Evolutionary conservation across 2,113 vertebrate genomes (phyloP).

Genomic region (Thunnus maccoyii): DNA sequence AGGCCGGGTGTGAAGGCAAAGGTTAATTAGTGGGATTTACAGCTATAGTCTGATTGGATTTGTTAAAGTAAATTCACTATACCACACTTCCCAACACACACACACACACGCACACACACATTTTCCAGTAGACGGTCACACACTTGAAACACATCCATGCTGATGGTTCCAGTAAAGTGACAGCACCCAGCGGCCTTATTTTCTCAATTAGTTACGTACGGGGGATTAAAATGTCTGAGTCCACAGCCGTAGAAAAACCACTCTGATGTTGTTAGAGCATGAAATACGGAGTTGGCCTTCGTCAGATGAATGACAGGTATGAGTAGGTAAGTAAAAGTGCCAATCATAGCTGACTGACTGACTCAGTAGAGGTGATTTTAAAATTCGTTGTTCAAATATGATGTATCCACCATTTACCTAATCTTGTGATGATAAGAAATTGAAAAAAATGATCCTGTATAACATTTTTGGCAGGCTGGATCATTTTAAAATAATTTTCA

Average conservation of each 20-base stretch:
- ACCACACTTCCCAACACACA: conserved; percentile 8
- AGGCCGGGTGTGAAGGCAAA: conserved; percentile 56
- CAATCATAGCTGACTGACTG: conserved; percentile 40
- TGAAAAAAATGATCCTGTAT: conserved; percentile 1
- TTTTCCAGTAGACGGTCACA: conserved; percentile 13
- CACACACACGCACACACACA: conserved; percentile 13
- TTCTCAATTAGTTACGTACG: conserved; percentile 46
- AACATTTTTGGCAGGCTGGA: neutral
- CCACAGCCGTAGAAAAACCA: conserved; percentile 23
- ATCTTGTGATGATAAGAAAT: conserved; percentile 4
- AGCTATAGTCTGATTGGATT: conserved; percentile 68
- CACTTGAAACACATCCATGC: conserved; percentile 9
- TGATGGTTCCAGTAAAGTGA: conserved; percentile 37
- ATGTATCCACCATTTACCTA: neutral
- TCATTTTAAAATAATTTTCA: neutral
- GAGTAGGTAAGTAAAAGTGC: conserved; percentile 35
- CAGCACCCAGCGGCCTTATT: conserved; percentile 37
- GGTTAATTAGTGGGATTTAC: conserved; percentile 78
- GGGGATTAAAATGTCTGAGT: conserved; percentile 53
- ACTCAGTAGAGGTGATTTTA: neutral
- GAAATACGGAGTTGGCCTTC: conserved; percentile 32
- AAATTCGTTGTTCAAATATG: neutral
- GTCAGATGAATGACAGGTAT: conserved; percentile 48
- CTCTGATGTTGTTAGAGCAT: conserved; percentile 41
- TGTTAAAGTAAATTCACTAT: conserved; percentile 31